Evolutionary conservation across 2,888 invertebrate genomes (phyloP).

Genomic region (Amphipoea lucens): DNA sequence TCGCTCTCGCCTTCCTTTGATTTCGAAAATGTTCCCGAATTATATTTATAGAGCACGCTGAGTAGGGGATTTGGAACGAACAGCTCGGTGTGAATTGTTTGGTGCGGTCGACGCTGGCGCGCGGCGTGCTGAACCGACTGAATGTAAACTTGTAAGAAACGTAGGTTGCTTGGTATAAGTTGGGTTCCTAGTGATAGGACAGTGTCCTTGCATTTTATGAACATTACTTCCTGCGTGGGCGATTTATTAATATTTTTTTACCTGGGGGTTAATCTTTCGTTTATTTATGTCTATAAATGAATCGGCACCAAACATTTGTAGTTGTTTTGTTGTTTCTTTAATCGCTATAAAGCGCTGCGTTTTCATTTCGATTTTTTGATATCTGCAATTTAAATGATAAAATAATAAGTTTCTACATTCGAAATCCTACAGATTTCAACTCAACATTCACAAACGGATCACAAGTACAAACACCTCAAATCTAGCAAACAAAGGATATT

Average conservation of each 20-base stretch:
- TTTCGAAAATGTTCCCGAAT: conserved; percentile 30
- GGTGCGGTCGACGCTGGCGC: not conserved
- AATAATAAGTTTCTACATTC: not conserved
- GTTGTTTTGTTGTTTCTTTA: not conserved
- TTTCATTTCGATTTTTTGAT: not conserved
- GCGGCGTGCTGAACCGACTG: conserved; percentile 9
- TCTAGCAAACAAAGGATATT: conserved; percentile 10
- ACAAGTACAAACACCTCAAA: not conserved
- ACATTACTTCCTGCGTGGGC: not conserved
- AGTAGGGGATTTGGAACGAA: conserved; percentile 26
- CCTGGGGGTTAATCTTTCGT: not conserved
- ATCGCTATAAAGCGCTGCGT: no score
- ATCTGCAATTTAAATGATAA: not conserved
- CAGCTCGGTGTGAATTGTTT: not conserved
- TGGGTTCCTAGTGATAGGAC: no score
- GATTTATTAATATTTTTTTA: not conserved
- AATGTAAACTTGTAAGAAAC: conserved; percentile 16
- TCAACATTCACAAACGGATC: not conserved
- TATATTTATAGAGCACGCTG: conserved; percentile 38
- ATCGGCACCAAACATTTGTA: not conserved
- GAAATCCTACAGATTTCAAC: not conserved
- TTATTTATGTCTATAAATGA: not conserved
- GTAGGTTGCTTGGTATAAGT: not conserved
- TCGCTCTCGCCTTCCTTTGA: conserved; percentile 1
- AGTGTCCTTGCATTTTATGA: not conserved